These are phyloP conservation scores for Synanceia verrucosa DNA, from an alignment of 2,797 vertebrate species.

Conservation along the genomic window DNA sequence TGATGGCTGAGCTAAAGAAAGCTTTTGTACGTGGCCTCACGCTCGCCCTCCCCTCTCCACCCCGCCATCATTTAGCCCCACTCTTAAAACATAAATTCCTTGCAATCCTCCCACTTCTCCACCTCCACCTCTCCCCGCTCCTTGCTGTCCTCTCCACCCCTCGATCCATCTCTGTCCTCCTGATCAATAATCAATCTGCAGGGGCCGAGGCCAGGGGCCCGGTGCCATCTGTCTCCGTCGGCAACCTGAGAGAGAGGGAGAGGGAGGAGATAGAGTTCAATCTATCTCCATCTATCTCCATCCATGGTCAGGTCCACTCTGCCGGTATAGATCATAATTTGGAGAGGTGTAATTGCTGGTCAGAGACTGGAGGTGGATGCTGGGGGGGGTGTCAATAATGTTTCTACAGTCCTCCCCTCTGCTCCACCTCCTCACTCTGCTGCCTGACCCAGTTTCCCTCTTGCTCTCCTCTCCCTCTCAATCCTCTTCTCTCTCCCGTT, in stretches of 20 bases:
- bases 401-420: constrained; percentile 71
- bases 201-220: constrained; percentile 74
- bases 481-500: constrained; percentile 56
- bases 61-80: constrained; percentile 35
- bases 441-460: constrained; percentile 76
- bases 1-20: constrained; percentile 57
- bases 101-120: constrained; percentile 71
- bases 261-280: constrained; percentile 70
- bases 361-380: constrained; percentile 62
- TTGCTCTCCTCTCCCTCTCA: constrained; percentile 53
- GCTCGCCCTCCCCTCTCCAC: constrained; percentile 11
- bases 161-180: constrained; percentile 86
- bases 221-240: constrained; percentile 82
- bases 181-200: constrained; percentile 90
- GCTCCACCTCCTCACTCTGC: constrained; percentile 55
- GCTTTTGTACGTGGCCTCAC: constrained; percentile 38
- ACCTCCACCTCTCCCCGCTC: constrained; percentile 35
- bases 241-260: constrained; percentile 45
- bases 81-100: constrained; percentile 72
- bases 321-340: constrained; percentile 88
- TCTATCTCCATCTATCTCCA: constrained; percentile 80
- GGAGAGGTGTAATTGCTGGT: constrained; percentile 85
- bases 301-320: constrained; percentile 75
- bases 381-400: constrained; percentile 75
- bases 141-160: constrained; percentile 72